Percentiles rank a stretch among this genome's conserved stretches.
These are phyloP conservation scores for Yasuhikotakia modesta DNA, from an alignment of 2,797 vertebrate genomes.

Conservation along the genomic window DNA sequence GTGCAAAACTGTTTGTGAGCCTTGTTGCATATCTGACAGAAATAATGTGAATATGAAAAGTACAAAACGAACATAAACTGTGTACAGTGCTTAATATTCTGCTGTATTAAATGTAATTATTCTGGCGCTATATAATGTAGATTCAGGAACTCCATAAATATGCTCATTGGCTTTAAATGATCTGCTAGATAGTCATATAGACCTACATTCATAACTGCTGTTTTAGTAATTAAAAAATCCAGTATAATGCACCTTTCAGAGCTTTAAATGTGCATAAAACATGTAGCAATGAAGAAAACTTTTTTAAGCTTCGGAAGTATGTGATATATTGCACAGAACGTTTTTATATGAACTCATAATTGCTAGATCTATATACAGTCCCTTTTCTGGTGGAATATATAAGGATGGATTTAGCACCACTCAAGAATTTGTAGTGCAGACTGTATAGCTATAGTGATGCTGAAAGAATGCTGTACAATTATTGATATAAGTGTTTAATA, in stretches of 20 bases:
- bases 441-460: slow-evolving; percentile 72
- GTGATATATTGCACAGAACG: slow-evolving; percentile 37
- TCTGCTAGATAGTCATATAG: slow-evolving; percentile 60
- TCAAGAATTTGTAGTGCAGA: slow-evolving; percentile 67
- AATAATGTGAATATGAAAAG: slow-evolving; percentile 71
- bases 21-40: slow-evolving; percentile 67
- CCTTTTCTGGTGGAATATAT: slow-evolving; percentile 53
- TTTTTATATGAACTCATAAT: slow-evolving; percentile 48
- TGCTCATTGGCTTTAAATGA: slow-evolving; percentile 77
- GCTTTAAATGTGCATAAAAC: slow-evolving; percentile 63
- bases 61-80: slow-evolving; percentile 62
- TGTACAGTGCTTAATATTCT: slow-evolving; percentile 78
- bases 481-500: slow-evolving; percentile 76
- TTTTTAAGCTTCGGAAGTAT: slow-evolving; percentile 46
- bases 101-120: slow-evolving; percentile 76
- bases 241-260: slow-evolving; percentile 74
- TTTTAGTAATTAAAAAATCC: slow-evolving; percentile 76
- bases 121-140: slow-evolving; percentile 73
- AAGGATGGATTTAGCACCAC: slow-evolving; percentile 49
- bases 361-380: slow-evolving; percentile 51
- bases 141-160: slow-evolving; percentile 75
- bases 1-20: slow-evolving; percentile 74
- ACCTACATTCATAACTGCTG: slow-evolving; percentile 75
- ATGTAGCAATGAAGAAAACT: slow-evolving; percentile 25
- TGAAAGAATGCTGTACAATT: slow-evolving; percentile 74